phyloP scores from a whole-genome alignment of 2,888 invertebrate genomes.

The Celastrina argiolus region DNA sequence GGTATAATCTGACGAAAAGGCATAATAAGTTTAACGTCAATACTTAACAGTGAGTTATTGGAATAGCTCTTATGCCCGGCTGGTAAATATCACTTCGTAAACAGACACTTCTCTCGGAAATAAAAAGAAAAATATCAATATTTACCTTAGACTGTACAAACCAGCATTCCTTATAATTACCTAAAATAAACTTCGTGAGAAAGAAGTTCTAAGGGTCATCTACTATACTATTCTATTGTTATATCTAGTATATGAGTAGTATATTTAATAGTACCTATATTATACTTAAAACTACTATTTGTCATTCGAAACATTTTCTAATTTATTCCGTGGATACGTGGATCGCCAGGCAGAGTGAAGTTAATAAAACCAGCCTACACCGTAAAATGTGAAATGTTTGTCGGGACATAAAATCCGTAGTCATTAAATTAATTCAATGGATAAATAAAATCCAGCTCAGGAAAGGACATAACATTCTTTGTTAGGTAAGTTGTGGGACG shows the following conservation, averaged over 20 bases:
- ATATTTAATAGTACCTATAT: too few species aligned
- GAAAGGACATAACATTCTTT: slow-evolving; percentile 8
- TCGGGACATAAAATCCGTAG: slow-evolving; percentile 4
- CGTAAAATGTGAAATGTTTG: neutral
- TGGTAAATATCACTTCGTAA: slow-evolving; percentile 12
- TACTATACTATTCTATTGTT: too few species aligned
- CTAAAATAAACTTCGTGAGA: neutral
- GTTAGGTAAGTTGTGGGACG: neutral
- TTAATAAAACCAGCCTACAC: neutral
- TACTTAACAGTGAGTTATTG: neutral
- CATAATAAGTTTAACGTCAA: neutral
- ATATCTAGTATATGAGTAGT: neutral
- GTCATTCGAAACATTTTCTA: slow-evolving; percentile 10
- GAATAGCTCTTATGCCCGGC: neutral
- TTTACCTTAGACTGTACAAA: neutral
- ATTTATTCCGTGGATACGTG: neutral
- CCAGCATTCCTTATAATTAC: neutral
- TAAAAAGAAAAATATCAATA: slow-evolving; percentile 14
- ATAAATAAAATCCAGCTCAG: neutral
- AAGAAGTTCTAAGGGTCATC: neutral
- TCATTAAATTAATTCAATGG: slow-evolving; percentile 21
- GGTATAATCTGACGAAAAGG: neutral
- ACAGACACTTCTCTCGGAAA: slow-evolving; percentile 8
- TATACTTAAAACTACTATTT: too few species aligned
- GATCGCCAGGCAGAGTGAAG: slow-evolving; percentile 9